These are phyloP conservation scores for Melitaea cinxia DNA, from an alignment of 1,140 invertebrate genomes.

Conservation along the genomic window DNA sequence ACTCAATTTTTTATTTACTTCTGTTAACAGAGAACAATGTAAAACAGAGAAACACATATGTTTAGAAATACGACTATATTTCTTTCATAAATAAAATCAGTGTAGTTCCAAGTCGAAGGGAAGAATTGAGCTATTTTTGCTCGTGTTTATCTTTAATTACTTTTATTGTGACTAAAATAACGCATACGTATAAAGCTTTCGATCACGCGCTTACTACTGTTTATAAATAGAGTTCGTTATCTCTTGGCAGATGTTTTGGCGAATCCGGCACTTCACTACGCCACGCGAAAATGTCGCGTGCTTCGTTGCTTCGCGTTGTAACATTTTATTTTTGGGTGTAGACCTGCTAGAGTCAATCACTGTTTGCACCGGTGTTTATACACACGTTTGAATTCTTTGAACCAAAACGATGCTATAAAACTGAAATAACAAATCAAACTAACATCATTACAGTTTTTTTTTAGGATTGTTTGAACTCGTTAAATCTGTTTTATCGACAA, in stretches of 20 bases:
- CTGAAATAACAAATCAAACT: conserved; percentile 4
- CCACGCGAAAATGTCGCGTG: conserved; percentile 55
- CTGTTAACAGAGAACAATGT: too few relatives aligned
- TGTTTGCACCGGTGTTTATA: conserved; percentile 15
- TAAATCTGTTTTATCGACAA: not conserved
- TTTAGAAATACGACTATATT: too few relatives aligned
- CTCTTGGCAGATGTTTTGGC: conserved; percentile 68
- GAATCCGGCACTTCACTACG: conserved; percentile 27
- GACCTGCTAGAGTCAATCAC: conserved; percentile 25
- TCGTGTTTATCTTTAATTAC: conserved; percentile 41
- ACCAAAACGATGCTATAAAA: conserved; percentile 17
- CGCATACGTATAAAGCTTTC: conserved; percentile 54
- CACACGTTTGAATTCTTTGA: conserved; percentile 19
- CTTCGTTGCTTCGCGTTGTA: conserved; percentile 33
- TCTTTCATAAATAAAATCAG: not conserved
- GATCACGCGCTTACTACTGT: conserved; percentile 67
- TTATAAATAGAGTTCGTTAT: conserved; percentile 71
- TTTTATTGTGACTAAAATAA: conserved; percentile 69
- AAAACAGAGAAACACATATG: too few relatives aligned
- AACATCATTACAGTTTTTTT: not conserved
- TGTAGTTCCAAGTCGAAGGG: not conserved
- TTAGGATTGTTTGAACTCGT: not conserved
- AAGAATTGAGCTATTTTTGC: conserved; percentile 38
- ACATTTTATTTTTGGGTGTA: conserved; percentile 44
- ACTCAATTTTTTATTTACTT: too few relatives aligned